phyloP scores from a whole-genome alignment of 64 coral and sea anemone species.

The Anthopleura sola region DNA sequence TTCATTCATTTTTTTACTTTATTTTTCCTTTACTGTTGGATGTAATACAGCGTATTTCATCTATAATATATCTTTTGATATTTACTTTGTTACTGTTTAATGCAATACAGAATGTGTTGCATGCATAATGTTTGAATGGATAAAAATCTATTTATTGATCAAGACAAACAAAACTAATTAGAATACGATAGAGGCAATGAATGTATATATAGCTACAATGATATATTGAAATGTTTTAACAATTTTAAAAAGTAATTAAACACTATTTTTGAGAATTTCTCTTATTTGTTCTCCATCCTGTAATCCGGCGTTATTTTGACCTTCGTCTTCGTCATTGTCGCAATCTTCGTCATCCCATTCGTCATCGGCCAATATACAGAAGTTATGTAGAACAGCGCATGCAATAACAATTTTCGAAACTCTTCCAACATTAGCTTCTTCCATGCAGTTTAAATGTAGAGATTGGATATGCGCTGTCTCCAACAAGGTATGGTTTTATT shows the following conservation, averaged over 20 bases:
- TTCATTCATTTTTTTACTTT: too few species aligned
- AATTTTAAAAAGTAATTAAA: neutral
- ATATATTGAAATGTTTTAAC: neutral
- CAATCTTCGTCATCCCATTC: slow-evolving; percentile 55
- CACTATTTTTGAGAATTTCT: slow-evolving; percentile 39
- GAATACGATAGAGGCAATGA: neutral
- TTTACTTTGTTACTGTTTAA: neutral
- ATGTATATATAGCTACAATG: too few species aligned
- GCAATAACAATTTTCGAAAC: slow-evolving; percentile 54
- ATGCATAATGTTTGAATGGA: neutral
- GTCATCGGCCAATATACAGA: slow-evolving; percentile 49
- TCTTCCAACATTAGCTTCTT: slow-evolving; percentile 29
- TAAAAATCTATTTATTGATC: neutral
- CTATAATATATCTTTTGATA: neutral
- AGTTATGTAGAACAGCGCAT: slow-evolving; percentile 41
- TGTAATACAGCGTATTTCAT: too few species aligned
- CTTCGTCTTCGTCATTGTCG: slow-evolving; percentile 10
- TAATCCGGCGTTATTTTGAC: slow-evolving; percentile 31
- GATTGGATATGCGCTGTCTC: slow-evolving; percentile 57
- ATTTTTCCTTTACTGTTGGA: too few species aligned
- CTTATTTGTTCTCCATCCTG: slow-evolving; percentile 54
- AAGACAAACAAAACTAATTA: neutral
- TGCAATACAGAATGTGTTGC: too few species aligned
- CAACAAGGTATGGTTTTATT: slow-evolving; percentile 55
- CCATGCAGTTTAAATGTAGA: slow-evolving; percentile 36